Conservation (phyloP, 2,888 invertebrate genomes). For the Hyles lineata region DNA sequence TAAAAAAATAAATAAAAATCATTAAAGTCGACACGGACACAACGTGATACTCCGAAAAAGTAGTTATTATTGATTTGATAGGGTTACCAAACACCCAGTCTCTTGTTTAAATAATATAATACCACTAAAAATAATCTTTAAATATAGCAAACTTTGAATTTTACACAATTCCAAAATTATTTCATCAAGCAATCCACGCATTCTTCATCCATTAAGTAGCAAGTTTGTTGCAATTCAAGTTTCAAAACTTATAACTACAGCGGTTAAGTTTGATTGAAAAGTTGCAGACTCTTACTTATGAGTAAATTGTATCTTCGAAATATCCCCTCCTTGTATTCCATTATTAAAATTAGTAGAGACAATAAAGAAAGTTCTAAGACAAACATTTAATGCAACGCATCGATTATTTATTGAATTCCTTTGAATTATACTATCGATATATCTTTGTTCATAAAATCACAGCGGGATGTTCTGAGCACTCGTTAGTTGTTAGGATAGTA, state of each 20-base stretch:
- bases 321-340: slow-evolving; percentile 4
- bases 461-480: slow-evolving; percentile 72
- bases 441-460: slow-evolving; percentile 78
- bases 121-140: background rate
- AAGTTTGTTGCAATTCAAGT: slow-evolving; percentile 56
- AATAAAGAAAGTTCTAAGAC: slow-evolving; percentile 44
- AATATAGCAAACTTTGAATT: background rate
- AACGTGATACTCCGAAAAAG: too few species aligned
- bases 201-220: slow-evolving; percentile 53
- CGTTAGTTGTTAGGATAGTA: slow-evolving; percentile 79
- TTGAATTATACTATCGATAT: slow-evolving; percentile 63
- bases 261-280: slow-evolving; percentile 56
- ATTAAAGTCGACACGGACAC: too few species aligned
- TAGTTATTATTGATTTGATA: background rate
- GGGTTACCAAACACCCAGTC: background rate
- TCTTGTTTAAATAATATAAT: background rate
- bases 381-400: slow-evolving; percentile 44
- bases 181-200: slow-evolving; percentile 50
- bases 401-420: slow-evolving; percentile 61
- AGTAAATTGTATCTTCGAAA: slow-evolving; percentile 33
- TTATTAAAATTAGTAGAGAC: slow-evolving; percentile 17
- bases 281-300: slow-evolving; percentile 47
- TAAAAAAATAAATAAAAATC: too few species aligned
- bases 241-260: slow-evolving; percentile 54
- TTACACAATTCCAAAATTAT: slow-evolving; percentile 31